phyloP scores from a whole-genome alignment of 2,113 vertebrate species.

The Isurus oxyrinchus region DNA sequence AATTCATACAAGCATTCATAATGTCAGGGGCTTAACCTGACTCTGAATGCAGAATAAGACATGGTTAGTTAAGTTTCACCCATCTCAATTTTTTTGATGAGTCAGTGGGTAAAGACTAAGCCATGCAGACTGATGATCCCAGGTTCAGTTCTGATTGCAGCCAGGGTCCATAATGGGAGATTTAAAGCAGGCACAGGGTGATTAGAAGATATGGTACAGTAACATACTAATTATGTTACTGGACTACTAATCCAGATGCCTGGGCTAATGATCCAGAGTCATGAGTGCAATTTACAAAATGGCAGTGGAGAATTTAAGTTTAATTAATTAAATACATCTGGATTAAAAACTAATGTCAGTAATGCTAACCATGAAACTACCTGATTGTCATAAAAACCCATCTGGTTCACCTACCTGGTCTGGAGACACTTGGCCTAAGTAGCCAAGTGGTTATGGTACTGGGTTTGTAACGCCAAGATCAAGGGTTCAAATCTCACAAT shows the following conservation, averaged over 20 bases:
- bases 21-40: neutral
- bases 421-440: no score
- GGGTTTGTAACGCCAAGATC: no score
- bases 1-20: neutral
- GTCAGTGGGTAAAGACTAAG: neutral
- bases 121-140: neutral
- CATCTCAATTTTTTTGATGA: neutral
- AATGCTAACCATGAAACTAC: neutral
- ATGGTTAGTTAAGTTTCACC: no score
- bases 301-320: no score
- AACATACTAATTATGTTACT: no score
- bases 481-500: no score
- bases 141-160: neutral
- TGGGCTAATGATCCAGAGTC: neutral
- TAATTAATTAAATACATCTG: neutral
- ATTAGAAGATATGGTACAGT: no score
- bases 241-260: neutral
- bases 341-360: neutral
- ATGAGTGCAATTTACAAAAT: neutral
- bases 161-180: neutral
- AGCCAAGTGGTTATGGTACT: no score
- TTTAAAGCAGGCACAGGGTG: neutral
- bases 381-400: no score
- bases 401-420: no score
- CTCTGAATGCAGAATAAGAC: neutral